Base-by-base conservation (phyloP, 1,140 invertebrate species). In the Bombus confusus region DNA sequence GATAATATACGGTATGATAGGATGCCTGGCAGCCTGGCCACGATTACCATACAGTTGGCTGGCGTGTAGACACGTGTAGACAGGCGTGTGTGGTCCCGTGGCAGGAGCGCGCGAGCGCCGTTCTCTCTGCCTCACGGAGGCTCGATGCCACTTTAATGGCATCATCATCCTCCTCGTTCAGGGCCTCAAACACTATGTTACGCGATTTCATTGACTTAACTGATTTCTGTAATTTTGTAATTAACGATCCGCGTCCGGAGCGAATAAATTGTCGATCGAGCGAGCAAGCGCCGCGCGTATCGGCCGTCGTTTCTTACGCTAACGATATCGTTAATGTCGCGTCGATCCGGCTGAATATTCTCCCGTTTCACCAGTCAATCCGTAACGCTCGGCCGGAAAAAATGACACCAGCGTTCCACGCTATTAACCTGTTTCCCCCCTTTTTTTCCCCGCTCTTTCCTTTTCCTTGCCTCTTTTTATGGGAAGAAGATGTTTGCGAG, bases 1-100 rank as follows among this genome's bases (percentile, higher is more conserved):
- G 93, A 93, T 93, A 93, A 94, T 91, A 91, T 92, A 93, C 87
- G 89, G 88, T 91, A 88, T 91, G 92, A 93, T 91, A 86, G 76
- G 86, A 89, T 86, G 80, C 86, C 90, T 91, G 91, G 91, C 88
- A 89, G 86, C 81, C 87, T 64, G 83, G 47, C 59, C 74, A 39
- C 85, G 82, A 91, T 90, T 88, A 90, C 64, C 89, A 86, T 90
- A 84, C 80, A 71, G 79, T 78, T 64, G 78, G 25, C 43, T 41
- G 76, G 43, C 73, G 76, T 47, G 76, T 66, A 39, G 39, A 79
- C 84, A 77, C 73, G 84, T 41, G 69, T 41, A 34, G 43, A 76
- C 81, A 64, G 71, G 78, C 76, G 52, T 25, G 76, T 68, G 80
- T 80, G 85, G 80, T 37, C 71, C 71, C 22, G 47, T 52, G 47